phyloP scores from a whole-genome alignment of 2,113 vertebrate genomes.

The Burhinus bistriatus region DNA sequence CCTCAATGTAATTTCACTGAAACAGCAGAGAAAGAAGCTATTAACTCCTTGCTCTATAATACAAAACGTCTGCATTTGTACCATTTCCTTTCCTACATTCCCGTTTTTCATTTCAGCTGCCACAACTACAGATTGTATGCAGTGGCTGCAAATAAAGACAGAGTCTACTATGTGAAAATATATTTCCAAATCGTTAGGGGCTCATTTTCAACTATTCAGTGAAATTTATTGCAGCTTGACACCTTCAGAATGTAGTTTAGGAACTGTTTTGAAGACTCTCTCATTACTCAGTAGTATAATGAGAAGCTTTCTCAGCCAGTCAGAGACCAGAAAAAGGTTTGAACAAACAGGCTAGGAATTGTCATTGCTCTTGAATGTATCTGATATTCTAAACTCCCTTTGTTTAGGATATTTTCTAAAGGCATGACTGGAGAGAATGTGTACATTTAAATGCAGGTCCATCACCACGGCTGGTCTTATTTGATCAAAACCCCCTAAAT shows the following conservation, averaged over 20 bases:
- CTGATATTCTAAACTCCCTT: background rate
- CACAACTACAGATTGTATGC: background rate
- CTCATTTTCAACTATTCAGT: conserved; percentile 16
- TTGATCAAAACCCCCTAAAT: background rate
- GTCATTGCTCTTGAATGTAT: background rate
- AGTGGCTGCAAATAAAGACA: background rate
- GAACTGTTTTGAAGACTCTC: background rate
- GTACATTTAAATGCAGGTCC: background rate
- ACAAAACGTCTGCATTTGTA: background rate
- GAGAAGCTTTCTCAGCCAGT: background rate
- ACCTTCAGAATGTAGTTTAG: conserved; percentile 23
- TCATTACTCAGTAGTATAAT: background rate
- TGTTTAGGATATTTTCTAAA: background rate
- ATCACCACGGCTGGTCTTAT: background rate
- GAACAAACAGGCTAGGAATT: background rate
- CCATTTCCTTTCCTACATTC: background rate
- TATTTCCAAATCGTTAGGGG: conserved; percentile 11
- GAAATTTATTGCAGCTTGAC: conserved; percentile 5
- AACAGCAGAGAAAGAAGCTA: background rate
- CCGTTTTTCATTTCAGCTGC: background rate
- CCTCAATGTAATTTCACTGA: background rate
- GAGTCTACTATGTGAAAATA: background rate
- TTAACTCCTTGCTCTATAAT: background rate
- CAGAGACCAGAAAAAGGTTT: background rate
- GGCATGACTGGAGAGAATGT: background rate